Base-by-base conservation (phyloP, 92 coral and sea anemone species). In the Palythoa grandiflora region DNA sequence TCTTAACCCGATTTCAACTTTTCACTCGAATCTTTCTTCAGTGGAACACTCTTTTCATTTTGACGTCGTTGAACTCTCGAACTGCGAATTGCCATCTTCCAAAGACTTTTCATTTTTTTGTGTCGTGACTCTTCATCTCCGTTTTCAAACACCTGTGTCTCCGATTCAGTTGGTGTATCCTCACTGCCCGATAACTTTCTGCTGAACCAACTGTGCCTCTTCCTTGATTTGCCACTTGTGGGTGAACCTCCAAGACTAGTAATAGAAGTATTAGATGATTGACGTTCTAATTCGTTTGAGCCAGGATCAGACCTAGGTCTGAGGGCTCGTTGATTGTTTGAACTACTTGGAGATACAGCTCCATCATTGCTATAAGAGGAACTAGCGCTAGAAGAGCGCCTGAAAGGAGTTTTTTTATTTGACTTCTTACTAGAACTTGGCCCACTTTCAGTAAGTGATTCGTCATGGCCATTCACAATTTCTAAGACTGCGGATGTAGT, bases 1-100 rank as follows among this genome's bases (percentile, higher is more conserved):
- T 52, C 59, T 68, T 57, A 84, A 10, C 94, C 94, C 65, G 94
- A 87, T 39, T 91, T 91, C 72, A 91, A 68, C 61, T 91, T 91
- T 78, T 91, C 92, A 70, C 61, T 59, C 20, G 87, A 89, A 14
- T 60, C 35, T 84, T 77, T 38, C 52, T 89, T 73, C 66, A 84
- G 35, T 37, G 79, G 47, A 35, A 20, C 19, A 17, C 9, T 48
- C 48, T 47, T 84, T 6, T 38, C 81, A 53, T 54, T 72, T 37
- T 72, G 79, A 52, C 78, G 81, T 38, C 81, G 81, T 70, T 72
- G 70, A 73, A 39, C 38, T 53, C 72, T 92, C 9, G 98, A 89
- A 78, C 87, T 95, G 55, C 91, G 90, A 12, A 90, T 78, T 39
- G 98, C 98, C 40, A 92, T 89, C 79, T 90, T 91, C 98, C 98